Conservation (phyloP, 2,113 vertebrate species). For the Thalassarche chlororhynchos region DNA sequence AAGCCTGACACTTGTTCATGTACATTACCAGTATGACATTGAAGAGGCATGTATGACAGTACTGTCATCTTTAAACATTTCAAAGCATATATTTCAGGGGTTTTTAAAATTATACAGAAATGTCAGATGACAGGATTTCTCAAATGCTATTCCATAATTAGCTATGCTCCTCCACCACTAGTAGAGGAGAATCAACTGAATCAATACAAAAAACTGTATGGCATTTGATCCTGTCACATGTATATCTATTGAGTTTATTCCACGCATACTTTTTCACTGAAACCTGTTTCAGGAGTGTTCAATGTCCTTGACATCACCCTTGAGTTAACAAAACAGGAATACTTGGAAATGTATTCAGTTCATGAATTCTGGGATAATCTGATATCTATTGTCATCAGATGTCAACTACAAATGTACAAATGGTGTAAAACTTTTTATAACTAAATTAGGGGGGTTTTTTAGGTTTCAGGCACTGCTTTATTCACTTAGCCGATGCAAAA, state of each 20-base stretch:
- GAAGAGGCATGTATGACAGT: background rate
- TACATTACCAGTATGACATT: background rate
- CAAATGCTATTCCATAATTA: background rate
- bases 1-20: background rate
- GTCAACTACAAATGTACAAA: background rate
- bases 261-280: accelerated
- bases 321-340: background rate
- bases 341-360: background rate
- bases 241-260: background rate
- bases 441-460: background rate
- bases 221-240: background rate
- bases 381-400: background rate
- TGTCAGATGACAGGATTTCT: background rate
- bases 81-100: background rate
- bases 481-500: background rate
- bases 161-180: background rate
- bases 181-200: background rate
- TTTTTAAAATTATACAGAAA: background rate
- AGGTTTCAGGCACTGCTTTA: background rate
- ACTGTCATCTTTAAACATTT: background rate
- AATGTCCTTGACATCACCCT: background rate
- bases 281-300: background rate
- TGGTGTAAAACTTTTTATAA: background rate
- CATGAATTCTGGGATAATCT: background rate
- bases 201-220: background rate